Evolutionary conservation across 2,888 invertebrate species (phyloP).

Genomic region (Agrotis segetum): DNA sequence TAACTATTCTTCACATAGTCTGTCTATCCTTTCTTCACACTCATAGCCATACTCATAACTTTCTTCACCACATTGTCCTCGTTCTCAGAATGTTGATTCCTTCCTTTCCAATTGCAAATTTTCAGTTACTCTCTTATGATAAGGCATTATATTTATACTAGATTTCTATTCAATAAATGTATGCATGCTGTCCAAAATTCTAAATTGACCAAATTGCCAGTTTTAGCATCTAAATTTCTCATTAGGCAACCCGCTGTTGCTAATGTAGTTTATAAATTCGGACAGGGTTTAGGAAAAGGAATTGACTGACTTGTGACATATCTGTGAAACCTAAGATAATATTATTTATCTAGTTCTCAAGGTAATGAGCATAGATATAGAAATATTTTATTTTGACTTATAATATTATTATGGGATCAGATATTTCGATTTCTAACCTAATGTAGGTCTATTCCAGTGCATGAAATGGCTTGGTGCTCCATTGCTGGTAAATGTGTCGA

Average conservation of each 20-base stretch:
- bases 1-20: too few species aligned
- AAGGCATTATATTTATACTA: not conserved
- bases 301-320: slow-evolving; percentile 35
- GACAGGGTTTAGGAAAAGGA: not conserved
- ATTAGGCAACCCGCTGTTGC: slow-evolving; percentile 19
- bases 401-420: not conserved
- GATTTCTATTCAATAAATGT: not conserved
- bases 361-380: too few species aligned
- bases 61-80: too few species aligned
- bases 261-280: slow-evolving; percentile 4
- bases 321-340: slow-evolving; percentile 18
- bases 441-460: too few species aligned
- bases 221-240: not conserved
- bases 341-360: slow-evolving; percentile 20
- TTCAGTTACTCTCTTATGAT: not conserved
- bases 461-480: too few species aligned
- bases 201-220: not conserved
- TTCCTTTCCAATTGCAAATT: too few species aligned
- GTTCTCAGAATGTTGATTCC: too few species aligned
- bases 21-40: too few species aligned
- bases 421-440: not conserved
- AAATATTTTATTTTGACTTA: not conserved
- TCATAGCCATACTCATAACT: too few species aligned
- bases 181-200: not conserved
- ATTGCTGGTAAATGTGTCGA: too few species aligned